These are phyloP conservation scores for Archegozetes longisetosus DNA, from an alignment of 1,140 invertebrate genomes.

Conservation along the genomic window DNA sequence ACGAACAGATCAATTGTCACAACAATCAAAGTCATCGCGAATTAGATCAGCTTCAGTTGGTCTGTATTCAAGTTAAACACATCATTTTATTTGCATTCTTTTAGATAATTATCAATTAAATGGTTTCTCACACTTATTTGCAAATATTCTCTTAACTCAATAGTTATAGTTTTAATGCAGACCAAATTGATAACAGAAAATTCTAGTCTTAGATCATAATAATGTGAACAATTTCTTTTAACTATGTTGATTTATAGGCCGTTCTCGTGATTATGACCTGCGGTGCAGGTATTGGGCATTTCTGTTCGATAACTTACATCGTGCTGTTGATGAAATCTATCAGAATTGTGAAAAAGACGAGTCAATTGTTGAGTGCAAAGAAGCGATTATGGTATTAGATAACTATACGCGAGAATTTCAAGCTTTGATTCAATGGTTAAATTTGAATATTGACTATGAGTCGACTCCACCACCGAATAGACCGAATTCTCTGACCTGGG, in stretches of 20 bases:
- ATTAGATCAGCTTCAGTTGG: slow-evolving; percentile 5
- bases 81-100: neutral
- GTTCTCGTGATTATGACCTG: slow-evolving; percentile 38
- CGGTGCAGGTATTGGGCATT: slow-evolving; percentile 84
- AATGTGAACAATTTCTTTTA: neutral
- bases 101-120: too few relatives aligned
- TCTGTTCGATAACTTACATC: slow-evolving; percentile 78
- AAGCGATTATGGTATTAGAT: slow-evolving; percentile 80
- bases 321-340: slow-evolving; percentile 60
- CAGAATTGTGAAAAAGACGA: slow-evolving; percentile 45
- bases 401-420: slow-evolving; percentile 86
- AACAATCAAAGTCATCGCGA: neutral
- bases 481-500: slow-evolving; percentile 78
- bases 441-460: slow-evolving; percentile 82
- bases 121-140: too few relatives aligned
- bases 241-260: neutral
- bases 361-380: slow-evolving; percentile 48
- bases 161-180: neutral
- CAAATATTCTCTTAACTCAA: neutral
- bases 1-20: neutral
- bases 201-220: too few relatives aligned
- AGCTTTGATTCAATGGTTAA: slow-evolving; percentile 76
- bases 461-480: slow-evolving; percentile 63
- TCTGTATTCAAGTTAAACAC: neutral
- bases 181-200: too few relatives aligned